Base-by-base conservation (phyloP, 1,140 invertebrate species). In the Pseudobourletiella spinata region DNA sequence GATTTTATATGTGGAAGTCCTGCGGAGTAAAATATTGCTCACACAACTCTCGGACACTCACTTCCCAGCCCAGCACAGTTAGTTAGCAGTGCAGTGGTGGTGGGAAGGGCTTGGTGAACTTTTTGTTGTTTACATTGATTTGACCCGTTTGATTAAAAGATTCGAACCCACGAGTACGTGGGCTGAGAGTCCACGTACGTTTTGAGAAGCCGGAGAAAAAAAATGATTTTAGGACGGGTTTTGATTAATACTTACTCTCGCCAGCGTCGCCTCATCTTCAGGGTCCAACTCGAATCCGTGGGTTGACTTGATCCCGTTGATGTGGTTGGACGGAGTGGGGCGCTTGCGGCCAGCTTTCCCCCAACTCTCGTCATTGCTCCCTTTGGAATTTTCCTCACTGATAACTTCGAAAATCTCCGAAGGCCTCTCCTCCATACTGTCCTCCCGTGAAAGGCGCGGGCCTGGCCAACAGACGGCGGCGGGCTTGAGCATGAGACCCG, bases 171-270 rank as follows among this genome's bases (percentile, higher is more conserved):
- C n/a, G n/a, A n/a, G n/a, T n/a, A n/a, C n/a, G n/a, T n/a, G n/a
- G n/a, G n/a, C n/a, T n/a, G n/a, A n/a, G n/a, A n/a, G n/a, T n/a
- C n/a, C n/a, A n/a, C n/a, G n/a, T n/a, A n/a, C n/a, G n/a, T n/a
- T n/a, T n/a, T n/a, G n/a, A n/a, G n/a, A n/a, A n/a, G n/a, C n/a
- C n/a, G n/a, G n/a, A n/a, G n/a, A n/a, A n/a, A n/a, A n/a, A n/a
- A n/a, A n/a, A n/a, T n/a, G n/a, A n/a, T n/a, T 42, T 18, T 42
- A 42, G 35, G 14, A 42, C 14, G 18, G 18, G 18, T n/a, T n/a
- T n/a, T n/a, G n/a, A n/a, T n/a, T n/a, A 25, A 25, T 14, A 42
- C 65, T 66, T 64, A 67, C 65, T 58, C 65, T 60, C 2, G 65
- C 65, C 20, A 67, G 39, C 8, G 65, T 67, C 28, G 55, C 39